A percentile compares a stretch with the other conserved stretches of the same genome.
phyloP scores from a whole-genome alignment of 2,888 invertebrate species.

The Antitype chi region DNA sequence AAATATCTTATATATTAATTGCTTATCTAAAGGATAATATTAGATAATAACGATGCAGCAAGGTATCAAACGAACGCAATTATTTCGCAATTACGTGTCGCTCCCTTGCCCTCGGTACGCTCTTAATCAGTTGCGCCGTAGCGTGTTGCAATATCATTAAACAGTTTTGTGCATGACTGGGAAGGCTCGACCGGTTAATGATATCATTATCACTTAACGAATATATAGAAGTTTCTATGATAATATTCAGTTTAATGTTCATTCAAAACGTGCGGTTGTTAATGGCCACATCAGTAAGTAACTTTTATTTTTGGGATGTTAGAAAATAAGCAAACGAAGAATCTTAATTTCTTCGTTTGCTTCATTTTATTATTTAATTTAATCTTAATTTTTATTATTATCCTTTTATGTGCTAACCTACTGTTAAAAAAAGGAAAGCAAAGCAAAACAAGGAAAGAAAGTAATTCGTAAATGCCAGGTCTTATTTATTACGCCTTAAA shows the following conservation, averaged over 20 bases:
- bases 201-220: slow-evolving; percentile 70
- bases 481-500: not conserved
- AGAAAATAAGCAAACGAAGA: not conserved
- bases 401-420: not conserved
- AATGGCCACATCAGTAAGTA: no score
- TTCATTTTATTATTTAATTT: no score
- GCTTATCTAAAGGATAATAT: no score
- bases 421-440: not conserved
- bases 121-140: slow-evolving; percentile 59
- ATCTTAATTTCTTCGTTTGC: no score
- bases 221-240: slow-evolving; percentile 31
- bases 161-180: slow-evolving; percentile 67
- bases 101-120: not conserved
- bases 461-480: not conserved
- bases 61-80: no score
- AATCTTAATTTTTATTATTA: no score
- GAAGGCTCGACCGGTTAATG: slow-evolving; percentile 71
- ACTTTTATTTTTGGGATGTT: not conserved
- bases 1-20: no score
- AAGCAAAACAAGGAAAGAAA: no score
- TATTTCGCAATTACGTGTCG: no score
- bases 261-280: not conserved
- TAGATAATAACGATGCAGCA: no score
- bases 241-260: slow-evolving; percentile 10
- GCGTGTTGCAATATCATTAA: slow-evolving; percentile 77